phyloP scores from a whole-genome alignment of 2,888 invertebrate species.

The Uropetala carovei region DNA sequence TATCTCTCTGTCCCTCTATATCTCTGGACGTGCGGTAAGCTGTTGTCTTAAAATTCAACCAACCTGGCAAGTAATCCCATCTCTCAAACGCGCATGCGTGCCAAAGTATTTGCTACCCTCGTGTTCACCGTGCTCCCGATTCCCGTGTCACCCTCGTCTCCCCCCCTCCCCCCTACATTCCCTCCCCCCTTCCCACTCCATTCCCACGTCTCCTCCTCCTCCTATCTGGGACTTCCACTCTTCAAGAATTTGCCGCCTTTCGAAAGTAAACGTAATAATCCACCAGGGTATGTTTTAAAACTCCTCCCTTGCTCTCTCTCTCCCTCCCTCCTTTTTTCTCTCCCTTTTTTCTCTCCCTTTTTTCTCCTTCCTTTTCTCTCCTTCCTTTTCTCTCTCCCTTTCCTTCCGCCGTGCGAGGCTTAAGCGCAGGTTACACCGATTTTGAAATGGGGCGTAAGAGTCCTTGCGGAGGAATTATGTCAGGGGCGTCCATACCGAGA shows the following conservation, averaged over 20 bases:
- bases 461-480: too few relatives aligned
- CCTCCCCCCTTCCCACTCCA: background rate
- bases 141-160: background rate
- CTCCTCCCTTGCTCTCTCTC: background rate
- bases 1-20: background rate
- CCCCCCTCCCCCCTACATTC: background rate
- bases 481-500: too few relatives aligned
- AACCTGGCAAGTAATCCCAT: conserved; percentile 47
- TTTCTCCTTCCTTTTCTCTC: background rate
- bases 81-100: conserved; percentile 30
- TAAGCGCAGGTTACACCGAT: too few relatives aligned
- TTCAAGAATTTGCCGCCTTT: too few relatives aligned
- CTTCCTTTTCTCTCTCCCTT: background rate
- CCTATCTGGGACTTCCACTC: background rate
- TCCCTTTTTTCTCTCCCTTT: background rate
- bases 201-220: background rate
- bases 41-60: conserved; percentile 49
- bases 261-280: background rate
- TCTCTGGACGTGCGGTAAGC: conserved; percentile 55
- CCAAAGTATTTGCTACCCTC: background rate
- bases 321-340: background rate
- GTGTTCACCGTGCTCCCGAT: background rate
- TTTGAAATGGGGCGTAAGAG: too few relatives aligned
- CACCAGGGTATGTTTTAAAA: conserved; percentile 22
- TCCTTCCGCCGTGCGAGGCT: background rate